Conservation (phyloP, 1,140 invertebrate species). For the Drosophila ambigua region DNA sequence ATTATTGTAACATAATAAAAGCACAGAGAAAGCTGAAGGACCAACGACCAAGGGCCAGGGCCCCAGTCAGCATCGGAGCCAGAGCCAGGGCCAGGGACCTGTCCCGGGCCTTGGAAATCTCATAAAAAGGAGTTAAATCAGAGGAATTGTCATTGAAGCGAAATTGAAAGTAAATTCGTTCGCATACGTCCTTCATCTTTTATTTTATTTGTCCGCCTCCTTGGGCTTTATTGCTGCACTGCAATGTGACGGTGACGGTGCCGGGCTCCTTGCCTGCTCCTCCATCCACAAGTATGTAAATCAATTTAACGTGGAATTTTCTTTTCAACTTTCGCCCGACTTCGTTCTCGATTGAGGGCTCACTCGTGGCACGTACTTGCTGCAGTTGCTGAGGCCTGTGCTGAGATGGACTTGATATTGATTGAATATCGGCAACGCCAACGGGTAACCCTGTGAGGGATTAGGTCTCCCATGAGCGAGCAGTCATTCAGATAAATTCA, state of each 20-base stretch:
- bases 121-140: slow-evolving; percentile 64
- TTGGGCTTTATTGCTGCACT: slow-evolving; percentile 42
- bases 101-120: slow-evolving; percentile 8
- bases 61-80: too few relatives aligned
- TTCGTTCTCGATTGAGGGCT: slow-evolving; percentile 4
- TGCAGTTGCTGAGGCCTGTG: slow-evolving; percentile 10
- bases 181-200: slow-evolving; percentile 12
- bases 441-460: too few relatives aligned
- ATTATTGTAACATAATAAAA: slow-evolving; percentile 63
- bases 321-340: slow-evolving; percentile 30
- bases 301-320: slow-evolving; percentile 57
- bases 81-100: too few relatives aligned
- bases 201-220: slow-evolving; percentile 9
- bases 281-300: slow-evolving; percentile 50
- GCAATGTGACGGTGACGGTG: neutral
- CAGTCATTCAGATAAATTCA: too few relatives aligned
- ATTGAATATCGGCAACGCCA: slow-evolving; percentile 7
- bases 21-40: slow-evolving; percentile 22
- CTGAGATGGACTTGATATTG: slow-evolving; percentile 5
- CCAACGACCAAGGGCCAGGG: neutral
- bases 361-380: slow-evolving; percentile 19
- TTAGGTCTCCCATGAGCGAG: too few relatives aligned
- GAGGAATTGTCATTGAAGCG: slow-evolving; percentile 51
- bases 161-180: slow-evolving; percentile 61
- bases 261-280: neutral